phyloP scores from a whole-genome alignment of 2,113 vertebrate species.

The Empidonax alnorum region DNA sequence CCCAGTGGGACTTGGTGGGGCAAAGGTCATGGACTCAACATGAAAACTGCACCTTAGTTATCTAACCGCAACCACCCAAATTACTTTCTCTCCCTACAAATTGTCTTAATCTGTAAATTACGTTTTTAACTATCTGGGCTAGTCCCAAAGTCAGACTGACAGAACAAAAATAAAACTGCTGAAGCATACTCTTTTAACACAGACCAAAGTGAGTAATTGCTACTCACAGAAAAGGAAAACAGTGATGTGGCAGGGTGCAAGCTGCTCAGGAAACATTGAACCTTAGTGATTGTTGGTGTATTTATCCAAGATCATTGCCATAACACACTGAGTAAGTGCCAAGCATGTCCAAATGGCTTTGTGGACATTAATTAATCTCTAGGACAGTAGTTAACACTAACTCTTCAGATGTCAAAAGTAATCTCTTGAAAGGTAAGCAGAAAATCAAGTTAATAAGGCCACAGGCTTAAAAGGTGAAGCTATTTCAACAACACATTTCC shows the following conservation, averaged over 20 bases:
- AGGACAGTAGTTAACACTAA: neutral
- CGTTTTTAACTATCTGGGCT: constrained; percentile 11
- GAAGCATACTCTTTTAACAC: neutral
- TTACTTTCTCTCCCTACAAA: neutral
- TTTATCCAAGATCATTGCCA: neutral
- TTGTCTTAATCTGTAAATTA: constrained; percentile 10
- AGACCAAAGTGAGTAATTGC: constrained; percentile 3
- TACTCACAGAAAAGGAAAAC: neutral
- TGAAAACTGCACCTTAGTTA: neutral
- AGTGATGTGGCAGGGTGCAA: neutral
- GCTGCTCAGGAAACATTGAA: neutral
- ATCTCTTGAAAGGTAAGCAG: neutral
- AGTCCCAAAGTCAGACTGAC: neutral
- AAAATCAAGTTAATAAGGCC: constrained; percentile 15
- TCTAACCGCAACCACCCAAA: neutral
- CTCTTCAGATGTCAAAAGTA: neutral
- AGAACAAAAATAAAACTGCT: constrained; percentile 27
- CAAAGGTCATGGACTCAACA: neutral
- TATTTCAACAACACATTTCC: neutral
- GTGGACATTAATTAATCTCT: neutral
- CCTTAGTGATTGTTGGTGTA: neutral
- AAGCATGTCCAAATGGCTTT: neutral
- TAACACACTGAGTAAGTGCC: neutral
- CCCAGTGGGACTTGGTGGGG: neutral
- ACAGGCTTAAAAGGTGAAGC: neutral